Percentiles rank a stretch among this genome's conserved stretches.
Evolutionary conservation across 92 coral and sea anemone species (phyloP).

Genomic region (Pocillopora grandis): DNA sequence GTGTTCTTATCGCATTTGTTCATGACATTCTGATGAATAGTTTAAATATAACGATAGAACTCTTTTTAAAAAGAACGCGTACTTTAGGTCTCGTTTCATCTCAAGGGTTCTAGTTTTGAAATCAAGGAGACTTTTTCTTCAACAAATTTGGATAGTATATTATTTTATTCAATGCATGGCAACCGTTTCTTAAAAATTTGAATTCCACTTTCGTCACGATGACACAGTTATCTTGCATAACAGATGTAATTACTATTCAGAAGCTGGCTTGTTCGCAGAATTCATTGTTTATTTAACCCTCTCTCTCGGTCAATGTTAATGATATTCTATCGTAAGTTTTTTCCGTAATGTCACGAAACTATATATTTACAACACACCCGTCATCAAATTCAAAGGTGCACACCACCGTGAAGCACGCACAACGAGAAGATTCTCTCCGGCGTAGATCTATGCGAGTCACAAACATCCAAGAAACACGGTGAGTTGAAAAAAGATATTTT

Average conservation of each 20-base stretch:
- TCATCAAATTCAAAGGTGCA: not conserved
- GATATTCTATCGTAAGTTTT: conserved; percentile 29
- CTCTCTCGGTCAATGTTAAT: conserved; percentile 46
- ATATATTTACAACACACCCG: not conserved
- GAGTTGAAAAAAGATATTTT: not conserved
- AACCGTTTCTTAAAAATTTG: not conserved
- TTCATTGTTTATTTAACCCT: conserved; percentile 29
- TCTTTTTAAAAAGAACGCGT: too few relatives aligned
- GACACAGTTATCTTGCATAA: not conserved
- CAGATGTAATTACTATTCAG: conserved; percentile 5
- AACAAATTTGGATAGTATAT: too few relatives aligned
- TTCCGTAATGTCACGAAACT: not conserved
- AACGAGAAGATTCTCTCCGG: not conserved
- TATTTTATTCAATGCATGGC: too few relatives aligned
- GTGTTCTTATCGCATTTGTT: conserved; percentile 5
- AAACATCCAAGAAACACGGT: not conserved
- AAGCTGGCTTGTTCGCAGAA: conserved; percentile 5
- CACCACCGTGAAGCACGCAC: not conserved
- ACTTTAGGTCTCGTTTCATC: too few relatives aligned
- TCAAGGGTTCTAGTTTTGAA: too few relatives aligned
- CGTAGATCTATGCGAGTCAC: not conserved
- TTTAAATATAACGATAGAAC: not conserved
- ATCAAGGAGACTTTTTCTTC: too few relatives aligned
- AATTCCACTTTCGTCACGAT: not conserved
- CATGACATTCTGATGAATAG: conserved; percentile 3